Percentiles rank a stretch among this genome's conserved stretches.
Evolutionary conservation across 2,113 vertebrate genomes (phyloP).

Genomic region (Crotalus viridis): DNA sequence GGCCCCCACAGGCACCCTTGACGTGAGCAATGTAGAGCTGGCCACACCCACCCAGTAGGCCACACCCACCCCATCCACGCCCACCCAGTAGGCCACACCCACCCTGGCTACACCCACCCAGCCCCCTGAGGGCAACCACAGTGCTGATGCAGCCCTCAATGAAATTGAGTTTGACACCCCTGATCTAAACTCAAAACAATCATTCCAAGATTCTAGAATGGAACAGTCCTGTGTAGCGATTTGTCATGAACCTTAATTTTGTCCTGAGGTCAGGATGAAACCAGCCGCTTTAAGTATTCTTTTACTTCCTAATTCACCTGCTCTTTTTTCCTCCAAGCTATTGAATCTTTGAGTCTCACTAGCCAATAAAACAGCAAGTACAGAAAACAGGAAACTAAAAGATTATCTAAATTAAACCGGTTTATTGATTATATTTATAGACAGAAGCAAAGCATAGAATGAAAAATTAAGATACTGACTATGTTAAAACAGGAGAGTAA

Average conservation of each 20-base stretch:
- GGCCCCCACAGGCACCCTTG: no score
- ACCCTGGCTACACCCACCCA: no score
- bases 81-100: no score
- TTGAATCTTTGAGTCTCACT: not conserved
- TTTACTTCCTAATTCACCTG: not conserved
- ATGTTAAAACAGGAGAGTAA: not conserved
- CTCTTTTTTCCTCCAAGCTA: not conserved
- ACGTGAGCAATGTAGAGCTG: no score
- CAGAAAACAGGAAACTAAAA: not conserved
- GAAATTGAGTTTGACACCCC: no score
- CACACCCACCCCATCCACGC: no score
- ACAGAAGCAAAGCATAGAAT: not conserved
- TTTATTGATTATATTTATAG: not conserved
- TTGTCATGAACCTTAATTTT: not conserved
- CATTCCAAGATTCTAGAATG: not conserved
- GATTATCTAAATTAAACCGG: not conserved
- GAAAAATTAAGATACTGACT: not conserved
- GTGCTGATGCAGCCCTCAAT: no score
- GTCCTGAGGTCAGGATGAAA: not conserved
- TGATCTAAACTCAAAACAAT: not conserved
- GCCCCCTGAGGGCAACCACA: no score
- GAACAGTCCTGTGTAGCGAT: not conserved
- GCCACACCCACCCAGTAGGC: no score
- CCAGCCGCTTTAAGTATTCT: not conserved
- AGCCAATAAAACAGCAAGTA: not conserved